Evolutionary conservation across 2,113 vertebrate species (phyloP).

Genomic region (Labeo rohita): DNA sequence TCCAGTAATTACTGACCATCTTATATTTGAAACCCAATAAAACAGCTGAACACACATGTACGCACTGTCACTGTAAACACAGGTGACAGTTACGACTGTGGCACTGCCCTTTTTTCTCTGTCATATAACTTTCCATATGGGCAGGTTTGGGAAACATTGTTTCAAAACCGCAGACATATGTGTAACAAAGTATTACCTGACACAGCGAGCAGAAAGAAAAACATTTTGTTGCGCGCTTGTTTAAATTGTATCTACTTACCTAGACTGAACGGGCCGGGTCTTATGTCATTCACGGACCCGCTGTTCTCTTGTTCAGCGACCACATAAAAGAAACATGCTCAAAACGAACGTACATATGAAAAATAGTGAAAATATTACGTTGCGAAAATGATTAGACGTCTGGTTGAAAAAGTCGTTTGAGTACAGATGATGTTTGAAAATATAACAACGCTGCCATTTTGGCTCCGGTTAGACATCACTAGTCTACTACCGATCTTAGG

Average conservation of each 20-base stretch:
- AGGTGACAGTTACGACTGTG: not conserved
- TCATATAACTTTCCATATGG: not conserved
- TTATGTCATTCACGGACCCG: not conserved
- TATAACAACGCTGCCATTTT: constrained; percentile 56
- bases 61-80: not conserved
- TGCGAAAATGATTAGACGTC: not conserved
- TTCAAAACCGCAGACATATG: not conserved
- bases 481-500: constrained; percentile 40
- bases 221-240: not conserved
- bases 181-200: not conserved
- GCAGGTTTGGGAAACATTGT: not conserved
- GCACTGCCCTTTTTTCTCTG: not conserved
- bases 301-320: not conserved
- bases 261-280: not conserved
- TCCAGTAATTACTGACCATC: no score
- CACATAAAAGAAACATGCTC: not conserved
- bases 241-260: constrained; percentile 28
- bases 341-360: not conserved
- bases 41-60: not conserved
- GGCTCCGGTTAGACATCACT: constrained; percentile 48
- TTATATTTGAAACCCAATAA: not conserved
- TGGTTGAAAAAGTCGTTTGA: not conserved
- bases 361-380: not conserved
- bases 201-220: not conserved
- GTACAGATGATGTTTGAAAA: constrained; percentile 22